Evolutionary conservation across 2,113 vertebrate genomes (phyloP).

Genomic region (Trochalopteron elliotii): DNA sequence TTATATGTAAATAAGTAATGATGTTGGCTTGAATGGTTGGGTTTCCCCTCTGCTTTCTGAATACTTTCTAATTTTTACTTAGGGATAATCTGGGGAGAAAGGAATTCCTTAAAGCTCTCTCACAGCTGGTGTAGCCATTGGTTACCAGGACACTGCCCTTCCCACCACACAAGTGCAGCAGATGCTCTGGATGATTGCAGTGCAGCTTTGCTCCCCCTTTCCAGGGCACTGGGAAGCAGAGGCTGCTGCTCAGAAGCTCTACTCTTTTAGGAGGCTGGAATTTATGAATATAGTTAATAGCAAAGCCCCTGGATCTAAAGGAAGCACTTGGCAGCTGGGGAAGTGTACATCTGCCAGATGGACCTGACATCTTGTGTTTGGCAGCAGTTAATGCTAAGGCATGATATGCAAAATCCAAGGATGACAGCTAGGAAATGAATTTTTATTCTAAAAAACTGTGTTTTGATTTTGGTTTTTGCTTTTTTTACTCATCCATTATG

Average conservation of each 20-base stretch:
- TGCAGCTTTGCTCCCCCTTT: background rate
- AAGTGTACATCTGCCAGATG: constrained; percentile 31
- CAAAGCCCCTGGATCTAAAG: background rate
- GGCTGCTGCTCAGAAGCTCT: background rate
- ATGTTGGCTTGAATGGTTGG: constrained; percentile 28
- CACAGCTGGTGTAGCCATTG: background rate
- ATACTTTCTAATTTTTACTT: constrained; percentile 22
- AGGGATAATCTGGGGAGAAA: background rate
- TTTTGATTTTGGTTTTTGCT: background rate
- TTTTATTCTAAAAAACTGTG: background rate
- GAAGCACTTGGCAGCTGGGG: background rate
- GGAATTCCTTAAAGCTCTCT: background rate
- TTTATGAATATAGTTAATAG: constrained; percentile 19
- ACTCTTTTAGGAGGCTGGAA: constrained; percentile 16
- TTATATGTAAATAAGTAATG: constrained; percentile 62
- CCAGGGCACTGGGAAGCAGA: background rate
- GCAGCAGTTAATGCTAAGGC: constrained; percentile 1
- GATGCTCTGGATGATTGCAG: background rate
- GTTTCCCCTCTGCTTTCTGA: constrained; percentile 22
- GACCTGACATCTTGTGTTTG: constrained; percentile 23
- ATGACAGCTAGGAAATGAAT: background rate
- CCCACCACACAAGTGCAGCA: background rate
- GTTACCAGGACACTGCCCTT: background rate
- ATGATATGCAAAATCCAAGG: background rate
- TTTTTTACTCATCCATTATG: background rate